Conservation (phyloP, 2,113 vertebrate species). For the Maccullochella peelii region DNA sequence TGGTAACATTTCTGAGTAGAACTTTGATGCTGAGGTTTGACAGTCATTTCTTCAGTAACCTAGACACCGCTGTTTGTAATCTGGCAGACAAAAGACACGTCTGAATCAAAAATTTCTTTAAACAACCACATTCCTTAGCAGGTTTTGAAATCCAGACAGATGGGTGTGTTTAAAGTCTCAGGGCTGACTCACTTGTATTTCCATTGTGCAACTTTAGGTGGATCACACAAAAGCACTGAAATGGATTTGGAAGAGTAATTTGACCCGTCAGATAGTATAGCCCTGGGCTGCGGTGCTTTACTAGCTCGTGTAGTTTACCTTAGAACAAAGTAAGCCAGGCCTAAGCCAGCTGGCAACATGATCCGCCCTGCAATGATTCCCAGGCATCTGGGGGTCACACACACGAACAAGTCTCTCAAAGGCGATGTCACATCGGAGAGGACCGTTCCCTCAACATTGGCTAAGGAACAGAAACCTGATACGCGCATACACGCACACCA, state of each 20-base stretch:
- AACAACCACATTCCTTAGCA: conserved; percentile 32
- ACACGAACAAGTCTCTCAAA: conserved; percentile 55
- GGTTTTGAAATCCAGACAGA: conserved; percentile 36
- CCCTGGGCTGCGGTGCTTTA: conserved; percentile 59
- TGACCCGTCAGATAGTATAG: conserved; percentile 62
- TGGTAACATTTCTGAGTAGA: neutral
- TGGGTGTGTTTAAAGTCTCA: conserved; percentile 54
- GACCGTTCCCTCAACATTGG: conserved; percentile 40
- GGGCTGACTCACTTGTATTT: conserved; percentile 56
- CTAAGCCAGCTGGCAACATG: conserved; percentile 68
- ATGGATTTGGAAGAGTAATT: conserved; percentile 67
- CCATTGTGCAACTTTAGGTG: conserved; percentile 58
- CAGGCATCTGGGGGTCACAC: conserved; percentile 74
- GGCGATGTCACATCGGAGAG: conserved; percentile 54
- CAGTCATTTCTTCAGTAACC: neutral
- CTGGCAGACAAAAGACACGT: conserved; percentile 12
- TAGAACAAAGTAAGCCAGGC: conserved; percentile 74
- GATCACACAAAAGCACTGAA: conserved; percentile 64
- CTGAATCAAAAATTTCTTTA: conserved; percentile 37
- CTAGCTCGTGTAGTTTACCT: conserved; percentile 56
- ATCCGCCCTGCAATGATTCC: conserved; percentile 72
- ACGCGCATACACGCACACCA: neutral
- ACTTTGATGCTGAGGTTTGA: neutral
- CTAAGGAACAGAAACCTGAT: conserved; percentile 65
- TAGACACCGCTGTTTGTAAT: conserved; percentile 2